phyloP scores from a whole-genome alignment of 2,797 vertebrate species.

The Oreochromis grahami region DNA sequence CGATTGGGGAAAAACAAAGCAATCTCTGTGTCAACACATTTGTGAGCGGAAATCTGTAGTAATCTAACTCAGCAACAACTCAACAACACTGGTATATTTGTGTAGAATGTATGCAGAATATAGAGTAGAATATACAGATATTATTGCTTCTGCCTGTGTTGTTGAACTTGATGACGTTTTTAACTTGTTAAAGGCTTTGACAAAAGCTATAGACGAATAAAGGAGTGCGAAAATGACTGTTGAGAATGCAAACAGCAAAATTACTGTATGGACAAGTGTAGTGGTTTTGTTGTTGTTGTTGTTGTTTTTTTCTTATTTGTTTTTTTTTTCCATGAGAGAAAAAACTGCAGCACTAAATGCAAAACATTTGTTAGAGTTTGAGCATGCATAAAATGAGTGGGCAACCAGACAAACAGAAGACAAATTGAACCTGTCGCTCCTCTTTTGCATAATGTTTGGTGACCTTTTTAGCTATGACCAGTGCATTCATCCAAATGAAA shows the following conservation, averaged over 20 bases:
- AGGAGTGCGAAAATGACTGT: not conserved
- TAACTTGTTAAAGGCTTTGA: constrained; percentile 82
- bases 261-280: not conserved
- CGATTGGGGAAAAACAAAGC: not conserved
- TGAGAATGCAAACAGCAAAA: not conserved
- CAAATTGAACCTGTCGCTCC: constrained; percentile 35
- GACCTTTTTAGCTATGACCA: constrained; percentile 57
- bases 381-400: not conserved
- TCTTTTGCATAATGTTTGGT: constrained; percentile 49
- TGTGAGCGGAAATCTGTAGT: not conserved
- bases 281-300: not conserved
- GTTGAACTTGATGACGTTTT: constrained; percentile 55
- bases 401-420: constrained; percentile 14
- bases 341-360: not conserved
- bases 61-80: constrained; percentile 18
- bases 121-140: constrained; percentile 19
- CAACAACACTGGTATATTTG: constrained; percentile 52
- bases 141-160: constrained; percentile 58
- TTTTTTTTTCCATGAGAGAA: not conserved
- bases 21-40: not conserved
- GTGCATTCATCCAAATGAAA: constrained; percentile 63
- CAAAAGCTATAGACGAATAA: constrained; percentile 77
- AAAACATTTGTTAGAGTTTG: not conserved
- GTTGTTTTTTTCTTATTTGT: not conserved
- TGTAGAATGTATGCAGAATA: constrained; percentile 65